Evolutionary conservation across 1,140 invertebrate genomes (phyloP), one percentile per base, ranked within the genome.

Genomic region (Mactra quadrangularis): DNA sequence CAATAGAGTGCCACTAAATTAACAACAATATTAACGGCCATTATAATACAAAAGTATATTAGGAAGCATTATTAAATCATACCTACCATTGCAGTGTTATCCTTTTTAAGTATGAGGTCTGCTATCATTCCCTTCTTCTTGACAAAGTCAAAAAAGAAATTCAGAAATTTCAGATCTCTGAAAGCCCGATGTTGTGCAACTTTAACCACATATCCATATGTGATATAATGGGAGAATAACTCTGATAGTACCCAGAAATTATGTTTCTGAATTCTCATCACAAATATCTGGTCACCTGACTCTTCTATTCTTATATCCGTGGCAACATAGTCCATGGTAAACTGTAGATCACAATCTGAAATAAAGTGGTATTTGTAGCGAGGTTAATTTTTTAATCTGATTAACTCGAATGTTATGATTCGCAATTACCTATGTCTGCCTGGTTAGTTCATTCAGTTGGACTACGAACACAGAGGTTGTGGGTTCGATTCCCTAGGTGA

Each of bases 231-330:
- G 31, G 33, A 33, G 29, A 79, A 45, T 6, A 66, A 6, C 6
- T 70, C 19, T 6, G 76, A 11, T 4, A 79, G 64, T 4, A 79
- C n/a, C 64, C 52, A 35, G 38, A 68, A 79, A 27, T 70, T 35
- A 3, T 35, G 47, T 17, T 50, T 57, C 33, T 64, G 33, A 1
- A 79, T 57, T 25, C 52, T 59, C 76, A 79, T 79, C n/a, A 45
- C 25, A 59, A 79, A 79, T 3, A 79, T 25, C 53, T 79, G 62
- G 33, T 79, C 64, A 17, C 76, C 47, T 45, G 76, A 64, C 19
- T 31, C 27, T 2, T 38, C 47, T 1, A 64, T 17, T 17, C 4
- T 31, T 9, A 60, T 22, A 3, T 50, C 25, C 0, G 76, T 79
- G 3, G 31, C 22, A 9, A 79, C 76, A 25, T 68, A 79, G 25